Conservation (phyloP, 2,797 vertebrate species). For the Ctenosaura bakeri region DNA sequence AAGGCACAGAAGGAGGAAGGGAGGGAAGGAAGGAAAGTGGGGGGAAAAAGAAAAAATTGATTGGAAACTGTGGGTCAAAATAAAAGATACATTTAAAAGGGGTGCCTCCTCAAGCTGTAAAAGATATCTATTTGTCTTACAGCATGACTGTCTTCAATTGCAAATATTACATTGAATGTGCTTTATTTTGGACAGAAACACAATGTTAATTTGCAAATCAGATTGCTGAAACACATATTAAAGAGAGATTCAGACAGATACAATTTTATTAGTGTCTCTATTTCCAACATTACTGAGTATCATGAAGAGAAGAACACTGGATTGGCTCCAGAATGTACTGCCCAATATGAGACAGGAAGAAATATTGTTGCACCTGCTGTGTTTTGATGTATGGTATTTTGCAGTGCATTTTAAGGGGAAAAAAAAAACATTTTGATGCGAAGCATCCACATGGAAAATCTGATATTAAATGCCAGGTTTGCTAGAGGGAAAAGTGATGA, state of each 20-base stretch:
- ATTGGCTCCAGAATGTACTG: not conserved
- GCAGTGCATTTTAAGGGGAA: not conserved
- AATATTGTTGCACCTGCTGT: not conserved
- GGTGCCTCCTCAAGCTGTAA: too few species aligned
- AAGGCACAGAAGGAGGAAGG: not conserved
- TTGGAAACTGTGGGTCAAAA: too few species aligned
- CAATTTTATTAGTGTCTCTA: not conserved
- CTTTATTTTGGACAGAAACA: too few species aligned
- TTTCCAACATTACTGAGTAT: not conserved
- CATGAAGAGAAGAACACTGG: not conserved
- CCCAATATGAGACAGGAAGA: not conserved
- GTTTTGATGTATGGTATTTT: slow-evolving; percentile 4
- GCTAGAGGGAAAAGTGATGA: slow-evolving; percentile 2
- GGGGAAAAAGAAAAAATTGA: not conserved
- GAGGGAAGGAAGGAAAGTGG: not conserved
- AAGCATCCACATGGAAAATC: not conserved
- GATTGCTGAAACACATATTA: too few species aligned
- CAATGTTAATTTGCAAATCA: too few species aligned
- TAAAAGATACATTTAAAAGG: too few species aligned
- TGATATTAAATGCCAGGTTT: slow-evolving; percentile 29
- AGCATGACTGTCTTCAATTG: too few species aligned
- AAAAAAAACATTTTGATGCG: slow-evolving; percentile 8
- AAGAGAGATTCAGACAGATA: not conserved
- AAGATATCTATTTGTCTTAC: too few species aligned
- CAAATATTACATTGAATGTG: too few species aligned